Conservation (phyloP, 2,797 vertebrate species). For the Macropus fuliginosus region DNA sequence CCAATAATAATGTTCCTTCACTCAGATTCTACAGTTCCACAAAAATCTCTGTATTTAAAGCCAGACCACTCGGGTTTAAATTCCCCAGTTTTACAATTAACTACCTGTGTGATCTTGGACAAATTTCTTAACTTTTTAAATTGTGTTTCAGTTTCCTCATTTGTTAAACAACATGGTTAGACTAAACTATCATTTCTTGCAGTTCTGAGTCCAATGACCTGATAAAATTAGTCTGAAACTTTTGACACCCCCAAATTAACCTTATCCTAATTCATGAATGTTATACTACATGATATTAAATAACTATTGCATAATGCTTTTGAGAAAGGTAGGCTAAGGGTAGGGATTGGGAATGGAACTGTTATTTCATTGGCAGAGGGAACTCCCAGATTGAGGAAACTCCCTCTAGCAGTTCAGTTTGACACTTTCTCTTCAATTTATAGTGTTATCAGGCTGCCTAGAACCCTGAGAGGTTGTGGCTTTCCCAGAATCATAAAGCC, state of each 20-base stretch:
- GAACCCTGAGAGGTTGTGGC: neutral
- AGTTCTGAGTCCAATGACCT: neutral
- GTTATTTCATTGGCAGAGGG: neutral
- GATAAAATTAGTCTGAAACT: neutral
- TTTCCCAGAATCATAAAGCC: neutral
- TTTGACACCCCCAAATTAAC: neutral
- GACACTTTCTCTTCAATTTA: neutral
- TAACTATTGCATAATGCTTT: neutral
- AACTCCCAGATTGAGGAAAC: neutral
- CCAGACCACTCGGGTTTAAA: neutral
- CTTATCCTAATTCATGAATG: neutral
- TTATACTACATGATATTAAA: neutral
- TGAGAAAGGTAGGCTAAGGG: neutral
- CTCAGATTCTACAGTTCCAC: neutral
- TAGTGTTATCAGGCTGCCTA: neutral
- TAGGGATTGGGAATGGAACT: neutral
- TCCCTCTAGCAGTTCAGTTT: neutral
- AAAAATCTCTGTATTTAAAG: neutral
- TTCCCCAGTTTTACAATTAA: neutral
- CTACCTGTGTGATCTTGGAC: neutral
- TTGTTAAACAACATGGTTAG: neutral
- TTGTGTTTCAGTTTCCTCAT: neutral
- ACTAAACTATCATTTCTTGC: neutral
- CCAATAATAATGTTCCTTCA: neutral
- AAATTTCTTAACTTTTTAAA: neutral